Conservation (phyloP, 2,888 invertebrate species). For the Scrobipalpa atriplicella region DNA sequence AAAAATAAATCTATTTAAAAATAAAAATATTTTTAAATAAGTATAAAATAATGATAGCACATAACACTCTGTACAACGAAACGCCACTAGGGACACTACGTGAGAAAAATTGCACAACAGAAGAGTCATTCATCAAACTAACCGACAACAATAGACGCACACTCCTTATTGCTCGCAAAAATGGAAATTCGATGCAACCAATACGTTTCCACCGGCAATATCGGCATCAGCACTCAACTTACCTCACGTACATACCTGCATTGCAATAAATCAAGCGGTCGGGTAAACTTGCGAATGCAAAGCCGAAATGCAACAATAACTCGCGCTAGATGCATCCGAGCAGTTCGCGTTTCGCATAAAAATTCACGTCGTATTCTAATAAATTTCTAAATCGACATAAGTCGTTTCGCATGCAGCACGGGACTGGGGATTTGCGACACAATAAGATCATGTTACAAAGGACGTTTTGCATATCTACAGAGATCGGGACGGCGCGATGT, state of each 20-base stretch:
- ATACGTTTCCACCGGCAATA: conserved; percentile 19
- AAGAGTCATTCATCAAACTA: conserved; percentile 8
- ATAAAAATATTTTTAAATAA: background rate
- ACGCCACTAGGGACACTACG: conserved; percentile 1
- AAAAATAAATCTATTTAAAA: background rate
- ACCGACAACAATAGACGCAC: background rate
- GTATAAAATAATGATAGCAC: background rate
- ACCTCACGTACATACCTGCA: conserved; percentile 33
- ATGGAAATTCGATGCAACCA: conserved; percentile 20
- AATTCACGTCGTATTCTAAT: conserved; percentile 68
- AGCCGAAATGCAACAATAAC: conserved; percentile 63
- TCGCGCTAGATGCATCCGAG: conserved; percentile 48
- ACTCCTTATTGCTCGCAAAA: conserved; percentile 17
- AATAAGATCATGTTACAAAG: conserved; percentile 81
- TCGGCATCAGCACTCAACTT: conserved; percentile 19
- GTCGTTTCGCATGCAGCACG: conserved; percentile 72
- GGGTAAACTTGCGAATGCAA: conserved; percentile 55
- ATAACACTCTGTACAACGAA: background rate
- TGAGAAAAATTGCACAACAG: conserved; percentile 5
- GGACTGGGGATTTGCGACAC: conserved; percentile 65
- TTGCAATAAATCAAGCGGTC: conserved; percentile 43
- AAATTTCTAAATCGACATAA: conserved; percentile 79
- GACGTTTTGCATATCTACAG: conserved; percentile 75
- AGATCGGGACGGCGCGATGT: conserved; percentile 57
- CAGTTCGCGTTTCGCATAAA: conserved; percentile 65